Evolutionary conservation across 2,113 vertebrate genomes (phyloP), one percentile per base, ranked within the genome.

Genomic region (Equus quagga): DNA sequence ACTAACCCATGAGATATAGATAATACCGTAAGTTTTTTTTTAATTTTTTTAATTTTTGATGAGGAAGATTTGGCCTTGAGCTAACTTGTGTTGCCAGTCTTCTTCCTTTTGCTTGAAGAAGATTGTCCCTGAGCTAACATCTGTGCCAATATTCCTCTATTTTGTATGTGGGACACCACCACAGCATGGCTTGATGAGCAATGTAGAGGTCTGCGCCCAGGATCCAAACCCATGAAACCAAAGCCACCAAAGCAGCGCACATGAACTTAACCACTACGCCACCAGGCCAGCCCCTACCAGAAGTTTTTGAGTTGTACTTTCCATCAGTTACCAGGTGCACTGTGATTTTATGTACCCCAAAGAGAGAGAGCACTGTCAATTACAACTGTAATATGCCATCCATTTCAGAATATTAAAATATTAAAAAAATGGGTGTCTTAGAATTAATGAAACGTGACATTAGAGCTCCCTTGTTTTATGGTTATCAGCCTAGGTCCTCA

Each of bases 361-460:
- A 69, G 36, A 70, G 5, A 73, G 72, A 94, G 54, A 70, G 9
- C 28, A 65, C 36, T 64, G 36, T 89, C 44, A 94, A 21, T 93
- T 87, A 49, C 6, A 93, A 13, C 64, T 95, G 3, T 78, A 93
- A 96, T 67, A 82, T 72, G 8, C n/a, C 33, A 18, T 82, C 28
- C 60, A 26, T 88, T 89, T 92, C 44, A 96, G 82, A 91, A 95
- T 90, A 26, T 62, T 90, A 33, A 89, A 95, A 49, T 86, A 18
- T 54, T 19, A 23, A 6, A 26, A n/a, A 79, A 85, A n/a, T 56
- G 8, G 2, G 1, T 64, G 7, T 65, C 79, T 89, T 89, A 82
- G 80, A 95, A 58, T 97, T 91, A 62, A 54, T 72, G 41, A 86
- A 84, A 60, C 31, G 23, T 65, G 21, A 14, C 54, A 56, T 69